phyloP scores from a whole-genome alignment of 2,113 vertebrate genomes.

The Mellivora capensis region DNA sequence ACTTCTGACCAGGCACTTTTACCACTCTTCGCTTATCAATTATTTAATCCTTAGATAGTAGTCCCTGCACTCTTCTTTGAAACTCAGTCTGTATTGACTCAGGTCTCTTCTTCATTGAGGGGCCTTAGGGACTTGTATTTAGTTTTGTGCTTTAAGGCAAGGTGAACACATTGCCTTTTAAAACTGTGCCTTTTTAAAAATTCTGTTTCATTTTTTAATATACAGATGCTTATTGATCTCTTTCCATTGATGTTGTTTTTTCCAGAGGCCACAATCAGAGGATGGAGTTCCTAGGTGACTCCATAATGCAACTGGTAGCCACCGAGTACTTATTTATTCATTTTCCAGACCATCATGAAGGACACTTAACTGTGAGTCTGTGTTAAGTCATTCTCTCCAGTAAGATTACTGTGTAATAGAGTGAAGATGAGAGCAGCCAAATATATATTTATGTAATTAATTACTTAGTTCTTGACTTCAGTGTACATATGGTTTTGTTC shows the following conservation, averaged over 20 bases:
- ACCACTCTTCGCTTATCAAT: slow-evolving; percentile 33
- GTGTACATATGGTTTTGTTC: slow-evolving; percentile 67
- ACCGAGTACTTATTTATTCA: slow-evolving; percentile 99
- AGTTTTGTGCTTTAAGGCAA: slow-evolving; percentile 61
- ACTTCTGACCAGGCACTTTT: not conserved
- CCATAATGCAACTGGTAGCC: slow-evolving; percentile 99
- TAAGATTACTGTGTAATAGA: slow-evolving; percentile 35
- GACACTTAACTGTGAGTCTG: slow-evolving; percentile 94
- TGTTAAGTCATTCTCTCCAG: slow-evolving; percentile 42
- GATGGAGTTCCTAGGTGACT: slow-evolving; percentile 99
- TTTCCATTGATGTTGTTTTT: slow-evolving; percentile 73
- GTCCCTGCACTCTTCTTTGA: slow-evolving; percentile 3
- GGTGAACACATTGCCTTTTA: slow-evolving; percentile 27
- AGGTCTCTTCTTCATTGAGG: slow-evolving; percentile 55
- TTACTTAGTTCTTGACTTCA: slow-evolving; percentile 61
- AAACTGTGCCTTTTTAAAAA: slow-evolving; percentile 56
- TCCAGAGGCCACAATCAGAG: slow-evolving; percentile 98
- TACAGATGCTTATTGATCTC: slow-evolving; percentile 73
- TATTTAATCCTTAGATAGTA: not conserved
- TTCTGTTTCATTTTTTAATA: not conserved
- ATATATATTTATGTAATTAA: slow-evolving; percentile 67
- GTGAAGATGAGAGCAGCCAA: slow-evolving; percentile 11
- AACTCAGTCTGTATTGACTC: slow-evolving; percentile 44
- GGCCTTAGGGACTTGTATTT: slow-evolving; percentile 48
- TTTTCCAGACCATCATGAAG: slow-evolving; percentile 98